These are phyloP conservation scores for Solenopsis invicta DNA, from an alignment of 1,140 invertebrate species.

Conservation along the genomic window DNA sequence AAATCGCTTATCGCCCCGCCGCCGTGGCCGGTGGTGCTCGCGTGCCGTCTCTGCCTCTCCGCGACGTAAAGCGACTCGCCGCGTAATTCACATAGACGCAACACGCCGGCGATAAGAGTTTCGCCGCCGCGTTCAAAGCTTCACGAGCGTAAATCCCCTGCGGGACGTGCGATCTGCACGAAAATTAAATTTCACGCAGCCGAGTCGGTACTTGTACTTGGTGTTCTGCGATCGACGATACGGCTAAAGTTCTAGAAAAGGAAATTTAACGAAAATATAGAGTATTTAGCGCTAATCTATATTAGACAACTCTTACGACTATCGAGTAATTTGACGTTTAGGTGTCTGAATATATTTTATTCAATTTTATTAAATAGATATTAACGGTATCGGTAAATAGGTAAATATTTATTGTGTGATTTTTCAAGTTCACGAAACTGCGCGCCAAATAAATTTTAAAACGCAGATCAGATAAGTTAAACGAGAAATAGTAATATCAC, in stretches of 20 bases:
- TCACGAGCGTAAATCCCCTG: conserved; percentile 38
- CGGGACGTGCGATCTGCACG: conserved; percentile 31
- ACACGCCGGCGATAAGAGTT: conserved; percentile 55
- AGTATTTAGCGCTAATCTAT: neutral
- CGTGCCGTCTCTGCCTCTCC: conserved; percentile 43
- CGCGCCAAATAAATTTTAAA: too few species aligned
- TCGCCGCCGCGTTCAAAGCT: neutral
- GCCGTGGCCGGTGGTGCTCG: conserved; percentile 44
- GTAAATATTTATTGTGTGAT: too few species aligned
- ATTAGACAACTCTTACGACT: neutral
- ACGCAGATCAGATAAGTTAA: too few species aligned
- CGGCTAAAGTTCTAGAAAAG: neutral
- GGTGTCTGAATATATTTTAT: neutral
- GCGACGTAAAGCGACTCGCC: conserved; percentile 54
- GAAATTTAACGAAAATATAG: neutral
- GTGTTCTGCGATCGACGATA: neutral
- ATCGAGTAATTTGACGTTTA: conserved; percentile 2
- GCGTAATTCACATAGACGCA: conserved; percentile 63
- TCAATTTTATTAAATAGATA: too few species aligned
- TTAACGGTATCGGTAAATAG: too few species aligned
- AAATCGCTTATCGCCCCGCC: conserved; percentile 63
- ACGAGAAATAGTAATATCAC: too few species aligned
- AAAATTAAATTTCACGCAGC: conserved; percentile 51
- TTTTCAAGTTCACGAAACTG: too few species aligned
- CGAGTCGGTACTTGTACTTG: neutral